phyloP scores from a whole-genome alignment of 2,797 vertebrate species.

The Zonotrichia albicollis region DNA sequence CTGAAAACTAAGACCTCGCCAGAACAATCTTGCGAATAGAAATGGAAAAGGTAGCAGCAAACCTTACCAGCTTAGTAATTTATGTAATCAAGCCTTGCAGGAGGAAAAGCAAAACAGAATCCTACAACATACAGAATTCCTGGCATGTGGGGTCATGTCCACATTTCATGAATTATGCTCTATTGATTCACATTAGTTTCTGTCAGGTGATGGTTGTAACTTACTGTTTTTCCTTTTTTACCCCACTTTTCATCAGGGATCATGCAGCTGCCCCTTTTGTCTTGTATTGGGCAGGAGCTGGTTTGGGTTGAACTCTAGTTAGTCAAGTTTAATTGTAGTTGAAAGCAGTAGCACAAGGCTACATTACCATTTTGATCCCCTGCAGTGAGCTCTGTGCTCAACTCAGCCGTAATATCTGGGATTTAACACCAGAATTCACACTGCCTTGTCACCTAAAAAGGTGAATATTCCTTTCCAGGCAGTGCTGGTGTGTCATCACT shows the following conservation, averaged over 20 bases:
- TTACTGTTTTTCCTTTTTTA: rapidly evolving
- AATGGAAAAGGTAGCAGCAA: background rate
- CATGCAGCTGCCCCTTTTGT: background rate
- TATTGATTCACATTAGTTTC: background rate
- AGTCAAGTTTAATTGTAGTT: background rate
- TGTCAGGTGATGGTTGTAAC: background rate
- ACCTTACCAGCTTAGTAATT: background rate
- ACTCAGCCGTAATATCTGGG: background rate
- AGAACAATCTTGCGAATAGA: background rate
- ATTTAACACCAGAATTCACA: background rate
- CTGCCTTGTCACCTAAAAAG: background rate
- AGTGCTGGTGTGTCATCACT: background rate
- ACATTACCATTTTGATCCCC: background rate
- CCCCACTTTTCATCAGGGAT: rapidly evolving
- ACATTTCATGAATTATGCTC: constrained; percentile 8
- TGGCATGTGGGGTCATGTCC: constrained; percentile 9
- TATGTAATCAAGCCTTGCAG: background rate
- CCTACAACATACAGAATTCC: background rate
- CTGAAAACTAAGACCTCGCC: background rate
- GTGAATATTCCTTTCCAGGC: background rate
- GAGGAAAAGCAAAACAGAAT: constrained; percentile 13
- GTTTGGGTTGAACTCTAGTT: background rate
- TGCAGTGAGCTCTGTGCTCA: background rate
- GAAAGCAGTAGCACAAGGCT: background rate
- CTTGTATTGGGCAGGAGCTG: background rate